Base-by-base conservation (phyloP, 2,797 vertebrate genomes). In the Lutjanus argentimaculatus region DNA sequence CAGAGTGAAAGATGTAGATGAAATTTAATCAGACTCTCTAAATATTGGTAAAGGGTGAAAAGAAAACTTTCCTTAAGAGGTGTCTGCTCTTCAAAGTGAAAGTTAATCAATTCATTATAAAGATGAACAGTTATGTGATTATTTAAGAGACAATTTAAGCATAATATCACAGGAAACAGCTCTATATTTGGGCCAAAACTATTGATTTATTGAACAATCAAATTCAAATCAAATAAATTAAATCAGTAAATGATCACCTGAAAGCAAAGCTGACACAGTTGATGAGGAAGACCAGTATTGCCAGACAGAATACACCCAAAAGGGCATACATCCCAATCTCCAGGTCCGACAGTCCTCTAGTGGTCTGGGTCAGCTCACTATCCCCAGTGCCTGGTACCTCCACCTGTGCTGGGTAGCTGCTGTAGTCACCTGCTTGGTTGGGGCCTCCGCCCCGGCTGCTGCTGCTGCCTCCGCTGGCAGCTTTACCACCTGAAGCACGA, bases 241-340 rank as follows among this genome's bases (percentile, higher is more conserved):
- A n/a, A 59, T 12, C 40, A 36, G 30, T 36, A 36, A 36, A 36
- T 36, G 4, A 36, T 88, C 86, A 95, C 94, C 97, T 98, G 96
- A 98, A 98, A 36, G 98, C 97, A 75, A 99, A 99, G 12, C 97
- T 98, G 92, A 98, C 97, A 2, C 98, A 99, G 96, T 99, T 99
- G 92, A 97, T 98, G 82, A 99, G 94, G 92, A 99, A 99, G 89
- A 99, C 98, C 79, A 99, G 89, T 91, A 99, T 99, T 75, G 98
- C 98, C 72, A 99, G 93, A 89, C 98, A 99, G 94, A 99, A 99
- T 40, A 99, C 98, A 0, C 98, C 97, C 19, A 99, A 94, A 71
- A 99, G 97, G 1, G 98, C 98, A 0, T 99, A 99, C 98, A 99
- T 99, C 87, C 98, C 98, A 0, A 99, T 99, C 95, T 99, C 98